Base-by-base conservation (phyloP, 2,888 invertebrate species). In the Tetheella fluctuosa region DNA sequence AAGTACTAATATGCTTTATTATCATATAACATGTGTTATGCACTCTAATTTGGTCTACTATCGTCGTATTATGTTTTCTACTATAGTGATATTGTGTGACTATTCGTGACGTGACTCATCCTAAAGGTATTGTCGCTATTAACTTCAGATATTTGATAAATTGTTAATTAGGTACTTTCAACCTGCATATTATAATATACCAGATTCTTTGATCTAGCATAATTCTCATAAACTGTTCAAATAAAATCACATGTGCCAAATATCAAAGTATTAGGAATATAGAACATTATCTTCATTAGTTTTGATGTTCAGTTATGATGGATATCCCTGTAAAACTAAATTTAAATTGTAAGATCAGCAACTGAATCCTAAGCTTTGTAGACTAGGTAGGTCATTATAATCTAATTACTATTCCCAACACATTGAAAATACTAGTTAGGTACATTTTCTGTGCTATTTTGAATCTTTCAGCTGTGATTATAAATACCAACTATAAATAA, bases 1-100 rank as follows among this genome's bases (percentile, higher is more conserved):
- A 94, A 96, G 97, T 96, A 66, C 54, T 56, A 13, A 20, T 7
- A n/a, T 48, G 37, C 5, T 20, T 20, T 20, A 10, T 3, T 34
- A 10, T 5, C 17, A 20, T 42, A 42, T 17, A 42, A 42, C 42
- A 42, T 48, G 48, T 20, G 20, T 48, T 48, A 8, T 48, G 17
- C 20, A 48, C 20, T 17, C 20, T n/a, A 39, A 4, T 15, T 34
- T 0, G 0, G 2, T 13, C 13, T 13, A 34, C n/a, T n/a, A 34
- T 34, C 34, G 13, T 34, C 3, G 34, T 7, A 30, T 42, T 17
- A 15, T 15, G 15, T 48, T 48, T 20, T 15, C 15, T 20, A 69
- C 64, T 63, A 62, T 59, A n/a, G n/a, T n/a, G n/a, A n/a, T n/a
- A n/a, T n/a, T n/a, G n/a, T 64, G 54, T 66, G 65, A 64, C 5